Percentiles rank a stretch among this genome's conserved stretches.
phyloP scores from a whole-genome alignment of 1,140 invertebrate genomes.

The Anastrepha obliqua region DNA sequence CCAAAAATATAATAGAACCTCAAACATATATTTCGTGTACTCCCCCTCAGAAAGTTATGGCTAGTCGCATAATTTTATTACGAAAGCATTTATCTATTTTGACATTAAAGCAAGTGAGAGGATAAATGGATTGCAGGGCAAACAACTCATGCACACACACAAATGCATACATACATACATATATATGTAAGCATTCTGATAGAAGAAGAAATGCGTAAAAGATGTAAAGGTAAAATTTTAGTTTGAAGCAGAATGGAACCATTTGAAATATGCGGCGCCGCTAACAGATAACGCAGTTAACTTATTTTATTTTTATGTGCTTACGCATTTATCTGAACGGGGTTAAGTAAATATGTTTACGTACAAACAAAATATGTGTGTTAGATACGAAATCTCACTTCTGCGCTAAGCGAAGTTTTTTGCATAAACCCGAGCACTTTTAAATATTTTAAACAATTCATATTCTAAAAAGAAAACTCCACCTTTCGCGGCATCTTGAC shows the following conservation, averaged over 20 bases:
- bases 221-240: background rate
- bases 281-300: slow-evolving; percentile 24
- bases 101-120: slow-evolving; percentile 17
- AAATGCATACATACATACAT: background rate
- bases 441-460: background rate
- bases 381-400: background rate
- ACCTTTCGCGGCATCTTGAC: background rate
- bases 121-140: background rate
- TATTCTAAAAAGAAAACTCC: slow-evolving; percentile 7
- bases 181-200: background rate
- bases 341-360: slow-evolving; percentile 27
- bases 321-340: slow-evolving; percentile 22
- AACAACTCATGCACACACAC: background rate
- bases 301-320: slow-evolving; percentile 38
- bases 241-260: background rate
- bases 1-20: background rate
- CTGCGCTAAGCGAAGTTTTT: background rate
- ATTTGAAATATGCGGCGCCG: background rate
- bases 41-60: background rate
- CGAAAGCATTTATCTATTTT: slow-evolving; percentile 55
- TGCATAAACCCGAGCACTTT: background rate
- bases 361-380: slow-evolving; percentile 7
- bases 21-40: background rate
- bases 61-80: slow-evolving; percentile 56
- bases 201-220: background rate